Base-by-base conservation (phyloP, 2,888 invertebrate species). In the Camptogramma bilineatum region DNA sequence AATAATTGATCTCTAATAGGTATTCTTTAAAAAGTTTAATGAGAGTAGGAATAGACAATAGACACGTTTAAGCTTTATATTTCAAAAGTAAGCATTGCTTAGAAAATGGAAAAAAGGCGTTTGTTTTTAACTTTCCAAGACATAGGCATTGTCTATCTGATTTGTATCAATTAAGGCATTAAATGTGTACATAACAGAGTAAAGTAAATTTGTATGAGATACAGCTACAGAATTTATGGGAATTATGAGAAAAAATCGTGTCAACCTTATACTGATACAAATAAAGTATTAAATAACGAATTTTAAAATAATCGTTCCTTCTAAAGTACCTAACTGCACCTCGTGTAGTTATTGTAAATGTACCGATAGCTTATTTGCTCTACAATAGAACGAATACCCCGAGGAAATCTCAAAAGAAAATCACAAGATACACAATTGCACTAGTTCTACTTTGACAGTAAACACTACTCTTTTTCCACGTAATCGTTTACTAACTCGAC, bases 311-410 rank as follows among this genome's bases (percentile, higher is more conserved):
- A 8, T 1, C 9, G 31, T 31, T 31, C 31, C 31, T 31, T 31
- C 2, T 8, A 13, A 39, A 39, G 34, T 39, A 39, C 34, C 34
- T 39, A 39, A 39, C 34, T 39, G 34, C 13, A 39, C 34, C 13
- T 39, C 4, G 34, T 39, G 10, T 39, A 39, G 34, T 19, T 47
- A 48, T 56, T 57, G 56, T 34, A 50, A 58, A 24, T 42, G 28
- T 52, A 58, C 31, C 52, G 28, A 52, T 52, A 34, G 21, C 46
- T 52, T 48, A 47, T 57, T 62, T 39, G 39, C 42, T 39, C 39
- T 47, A 57, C 56, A 57, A 52, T 62, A 47, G 50, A 44, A 28
- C 34, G 31, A 21, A 64, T 64, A 21, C 58, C 58, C 58, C n/a
- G 24, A 64, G 58, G 63, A 59, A 58, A 64, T 64, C 44, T 28